phyloP scores from a whole-genome alignment of 2,797 vertebrate species.

The Helostoma temminkii region DNA sequence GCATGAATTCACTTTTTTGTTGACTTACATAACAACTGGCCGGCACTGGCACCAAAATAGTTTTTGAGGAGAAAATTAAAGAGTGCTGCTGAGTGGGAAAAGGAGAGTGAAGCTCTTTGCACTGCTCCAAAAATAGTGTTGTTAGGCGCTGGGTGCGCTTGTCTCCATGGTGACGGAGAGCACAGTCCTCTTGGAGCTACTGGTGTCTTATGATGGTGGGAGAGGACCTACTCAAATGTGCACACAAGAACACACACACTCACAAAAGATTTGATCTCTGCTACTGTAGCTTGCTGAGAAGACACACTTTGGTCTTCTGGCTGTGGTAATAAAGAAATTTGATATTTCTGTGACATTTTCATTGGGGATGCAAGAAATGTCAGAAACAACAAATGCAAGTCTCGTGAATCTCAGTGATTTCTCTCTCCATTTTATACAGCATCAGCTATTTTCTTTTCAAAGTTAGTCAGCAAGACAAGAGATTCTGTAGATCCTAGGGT shows the following conservation, averaged over 20 bases:
- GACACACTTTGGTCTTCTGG: constrained; percentile 1
- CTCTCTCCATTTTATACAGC: constrained; percentile 4
- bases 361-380: constrained; percentile 17
- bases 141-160: constrained; percentile 85
- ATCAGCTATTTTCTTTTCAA: constrained; percentile 23
- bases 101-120: constrained; percentile 82
- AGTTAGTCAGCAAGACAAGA: background rate
- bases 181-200: constrained; percentile 80
- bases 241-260: constrained; percentile 19
- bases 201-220: constrained; percentile 81
- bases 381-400: constrained; percentile 30
- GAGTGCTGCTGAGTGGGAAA: constrained; percentile 74
- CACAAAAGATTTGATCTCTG: constrained; percentile 43
- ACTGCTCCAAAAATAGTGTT: constrained; percentile 86
- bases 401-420: constrained; percentile 20
- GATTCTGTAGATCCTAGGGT: background rate
- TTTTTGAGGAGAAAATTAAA: constrained; percentile 78
- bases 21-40: constrained; percentile 72
- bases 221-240: constrained; percentile 74
- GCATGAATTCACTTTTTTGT: constrained; percentile 33
- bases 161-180: constrained; percentile 87
- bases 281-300: constrained; percentile 7
- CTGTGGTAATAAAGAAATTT: constrained; percentile 29
- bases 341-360: constrained; percentile 46
- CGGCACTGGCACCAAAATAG: constrained; percentile 59